Evolutionary conservation across 2,797 vertebrate genomes (phyloP).

Genomic region (Zalophus californianus): DNA sequence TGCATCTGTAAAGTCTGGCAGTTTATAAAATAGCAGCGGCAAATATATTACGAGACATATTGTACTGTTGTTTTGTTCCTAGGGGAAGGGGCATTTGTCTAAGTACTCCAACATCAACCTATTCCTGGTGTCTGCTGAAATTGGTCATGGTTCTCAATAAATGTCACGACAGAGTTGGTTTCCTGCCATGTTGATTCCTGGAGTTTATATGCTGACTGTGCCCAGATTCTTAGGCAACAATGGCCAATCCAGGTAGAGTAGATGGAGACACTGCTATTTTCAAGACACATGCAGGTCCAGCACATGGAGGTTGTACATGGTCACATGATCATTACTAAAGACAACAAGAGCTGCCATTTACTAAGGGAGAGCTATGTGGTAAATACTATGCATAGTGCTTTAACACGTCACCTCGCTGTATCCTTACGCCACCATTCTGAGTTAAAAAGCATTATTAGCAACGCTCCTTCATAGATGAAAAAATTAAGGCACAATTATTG

Average conservation of each 20-base stretch:
- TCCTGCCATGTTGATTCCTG: not conserved
- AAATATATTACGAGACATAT: not conserved
- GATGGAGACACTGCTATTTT: not conserved
- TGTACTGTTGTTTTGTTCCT: not conserved
- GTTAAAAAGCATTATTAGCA: not conserved
- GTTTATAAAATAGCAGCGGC: not conserved
- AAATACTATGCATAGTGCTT: fast-evolving
- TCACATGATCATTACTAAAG: not conserved
- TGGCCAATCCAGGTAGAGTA: not conserved
- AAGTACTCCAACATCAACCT: not conserved
- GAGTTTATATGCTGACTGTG: not conserved
- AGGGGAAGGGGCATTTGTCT: not conserved
- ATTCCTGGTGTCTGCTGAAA: not conserved
- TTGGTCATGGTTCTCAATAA: not conserved
- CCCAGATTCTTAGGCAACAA: not conserved
- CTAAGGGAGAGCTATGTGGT: not conserved
- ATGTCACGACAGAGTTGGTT: not conserved
- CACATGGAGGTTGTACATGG: not conserved
- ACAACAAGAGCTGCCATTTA: not conserved
- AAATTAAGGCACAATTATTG: not conserved
- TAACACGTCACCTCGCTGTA: not conserved
- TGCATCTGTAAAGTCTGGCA: not conserved
- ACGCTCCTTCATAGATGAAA: not conserved
- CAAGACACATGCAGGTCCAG: not conserved
- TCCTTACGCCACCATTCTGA: not conserved